Evolutionary conservation across 2,113 vertebrate species (phyloP), one percentile per base, ranked within the genome.

Genomic region (Acanthisitta chloris): DNA sequence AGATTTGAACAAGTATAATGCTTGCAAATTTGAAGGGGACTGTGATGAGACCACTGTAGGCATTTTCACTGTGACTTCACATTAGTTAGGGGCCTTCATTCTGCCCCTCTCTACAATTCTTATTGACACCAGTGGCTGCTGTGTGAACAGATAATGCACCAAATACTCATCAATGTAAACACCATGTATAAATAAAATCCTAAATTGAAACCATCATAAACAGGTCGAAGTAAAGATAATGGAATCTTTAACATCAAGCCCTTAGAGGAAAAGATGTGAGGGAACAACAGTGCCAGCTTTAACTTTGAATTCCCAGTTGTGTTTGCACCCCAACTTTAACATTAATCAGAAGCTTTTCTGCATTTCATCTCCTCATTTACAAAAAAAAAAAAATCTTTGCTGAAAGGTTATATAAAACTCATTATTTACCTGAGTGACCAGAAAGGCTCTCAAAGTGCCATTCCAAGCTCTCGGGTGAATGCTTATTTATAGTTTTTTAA

Each of bases 351-450:
- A 92, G 91, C 93, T 91, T 90, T 91, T 86, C 85, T 90, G 90
- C 85, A 83, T 93, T 92, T 95, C 71, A 81, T 73, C 79, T 95
- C 76, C 92, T 94, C 92, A 95, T 97, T 93, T 93, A 80, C 57
- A 92, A 96, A 95, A 91, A 95, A 92, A 96, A 95, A 91, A 95
- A 96, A 94, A 92, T 94, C 81, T 95, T 96, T 95, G 93, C 90
- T 86, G 90, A 96, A 92, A 90, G 67, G 94, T 93, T 95, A 95
- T 96, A 86, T 95, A 95, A 97, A 97, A 96, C 88, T 97, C 95
- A 95, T 96, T 95, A 97, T 97, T 96, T 96, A 94, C 93, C 92
- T 97, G 91, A 96, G 88, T 96, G 94, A 96, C 96, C 94, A 97
- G 97, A 93, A 95, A 96, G 74, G 86, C 93, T 95, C 90, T 96